Conservation (phyloP, 1,140 invertebrate species). For the Calephelis virginiensis region DNA sequence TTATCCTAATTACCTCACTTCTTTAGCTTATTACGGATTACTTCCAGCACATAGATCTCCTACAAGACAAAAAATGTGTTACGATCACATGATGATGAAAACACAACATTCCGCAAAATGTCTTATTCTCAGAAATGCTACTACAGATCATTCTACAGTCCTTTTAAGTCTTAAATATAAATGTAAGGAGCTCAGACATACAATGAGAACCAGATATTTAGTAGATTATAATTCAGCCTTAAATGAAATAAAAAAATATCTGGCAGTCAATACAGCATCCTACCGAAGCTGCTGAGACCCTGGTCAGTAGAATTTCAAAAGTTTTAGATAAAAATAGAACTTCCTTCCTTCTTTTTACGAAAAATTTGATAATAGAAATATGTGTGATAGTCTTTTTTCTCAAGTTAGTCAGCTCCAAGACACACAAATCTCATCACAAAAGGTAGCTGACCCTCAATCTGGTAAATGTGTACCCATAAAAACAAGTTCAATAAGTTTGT, state of each 20-base stretch:
- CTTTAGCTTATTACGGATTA: conserved; percentile 23
- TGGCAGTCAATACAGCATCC: conserved; percentile 3
- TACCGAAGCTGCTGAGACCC: not conserved
- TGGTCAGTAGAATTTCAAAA: not conserved
- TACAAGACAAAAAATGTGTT: conserved; percentile 23
- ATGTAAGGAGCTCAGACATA: not conserved
- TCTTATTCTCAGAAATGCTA: conserved; percentile 13
- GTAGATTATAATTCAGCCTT: not conserved
- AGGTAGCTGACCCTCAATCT: no score
- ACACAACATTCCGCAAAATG: not conserved
- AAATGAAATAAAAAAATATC: conserved; percentile 15
- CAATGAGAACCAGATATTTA: conserved; percentile 17
- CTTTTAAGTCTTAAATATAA: conserved; percentile 21
- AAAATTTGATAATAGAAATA: no score
- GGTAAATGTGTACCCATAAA: no score
- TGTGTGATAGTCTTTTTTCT: no score
- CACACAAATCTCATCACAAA: no score
- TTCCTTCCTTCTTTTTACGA: no score
- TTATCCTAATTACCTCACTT: conserved; percentile 17
- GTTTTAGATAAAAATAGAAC: conserved; percentile 17
- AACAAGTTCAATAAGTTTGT: no score
- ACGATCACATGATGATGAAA: conserved; percentile 29
- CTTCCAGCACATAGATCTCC: conserved; percentile 23
- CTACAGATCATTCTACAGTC: conserved; percentile 27
- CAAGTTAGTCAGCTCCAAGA: no score